Base-by-base conservation (phyloP, 2,113 vertebrate genomes). In the Motacilla tschutschensis region DNA sequence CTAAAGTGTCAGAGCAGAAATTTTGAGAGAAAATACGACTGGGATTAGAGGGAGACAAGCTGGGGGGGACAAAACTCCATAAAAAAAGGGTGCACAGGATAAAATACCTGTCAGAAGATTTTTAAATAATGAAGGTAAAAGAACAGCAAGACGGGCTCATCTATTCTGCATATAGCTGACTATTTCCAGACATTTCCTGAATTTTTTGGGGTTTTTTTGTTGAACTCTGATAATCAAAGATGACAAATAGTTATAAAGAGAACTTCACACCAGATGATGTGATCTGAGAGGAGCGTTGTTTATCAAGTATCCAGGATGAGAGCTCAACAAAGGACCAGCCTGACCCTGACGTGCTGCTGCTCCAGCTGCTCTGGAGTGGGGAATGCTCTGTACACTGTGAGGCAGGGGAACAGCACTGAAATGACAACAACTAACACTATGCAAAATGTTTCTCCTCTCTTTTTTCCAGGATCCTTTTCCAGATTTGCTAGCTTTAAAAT, bases 381-480 rank as follows among this genome's bases (percentile, higher is more conserved):
- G 75, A 91, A 38, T 35, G 58, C 36, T 47, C 64, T 53, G 36
- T 26, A 19, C 50, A 7, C 31, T 38, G 17, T 8, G 43, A 90
- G 69, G 79, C 85, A 64, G 77, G 84, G 67, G 70, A 85, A 69
- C 21, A 64, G 40, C 63, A 53, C 12, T 54, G 67, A 85, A 75
- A 77, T 3, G 3, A 65, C 66, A 72, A 5, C 41, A 82, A 70
- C 51, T 92, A 90, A 87, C 66, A 46, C n/a, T 25, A 3, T 55
- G 57, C 48, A 79, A 90, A 82, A 87, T 69, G 28, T 85, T 89
- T 91, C 64, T 84, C 44, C 72, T 81, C 76, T 93, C 38, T 78
- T 85, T 85, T 79, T 91, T 86, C 59, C 58, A 94, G 87, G 70
- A 79, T 47, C 33, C 15, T 92, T 79, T 78, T 24, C 73, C 72